Base-by-base conservation (phyloP, 2,113 vertebrate species). In the Cyanoderma ruficeps region DNA sequence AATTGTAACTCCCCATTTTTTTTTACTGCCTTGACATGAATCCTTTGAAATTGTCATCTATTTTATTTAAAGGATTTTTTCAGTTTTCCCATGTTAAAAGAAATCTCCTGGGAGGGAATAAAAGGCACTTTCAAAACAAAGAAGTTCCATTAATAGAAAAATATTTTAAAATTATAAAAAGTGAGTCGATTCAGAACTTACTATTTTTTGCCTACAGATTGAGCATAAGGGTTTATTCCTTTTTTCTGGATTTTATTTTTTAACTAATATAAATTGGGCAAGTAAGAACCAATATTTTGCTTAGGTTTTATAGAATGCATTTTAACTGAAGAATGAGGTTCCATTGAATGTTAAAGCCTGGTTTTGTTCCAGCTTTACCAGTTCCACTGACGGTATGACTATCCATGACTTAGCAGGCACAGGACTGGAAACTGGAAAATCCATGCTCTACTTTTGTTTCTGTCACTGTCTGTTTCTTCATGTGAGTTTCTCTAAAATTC, bases 11-110 rank as follows among this genome's bases (percentile, higher is more conserved):
- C 41, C 71, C 42, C 28, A 80, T 92, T 85, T 89, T 80, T 80
- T 95, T 91, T 87, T 22, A 83, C 57, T 69, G 28, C 59, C 61
- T 93, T 91, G 59, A 91, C 83, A 95, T 35, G 55, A 71, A 35
- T 82, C 37, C 82, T 94, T 97, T 91, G 93, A 96, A 97, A 93
- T 86, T 27, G n/a, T 68, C 33, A 42, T 61, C 28, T 42, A 84
- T 89, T 77, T 90, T 30, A 94, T 65, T 89, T 74, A 89, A 72
- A 69, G 52, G 6, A 82, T 47, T 79, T 90, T 84, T 86, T 47
- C 17, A 47, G 4, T 78, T 84, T 96, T 97, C 83, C 80, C 94
- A 94, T 42, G 49, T 75, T 86, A 81, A 55, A 89, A 44, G 17
- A 18, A 87, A 83, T 63, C 67, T 87, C 89, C 72, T 60, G 82